Evolutionary conservation across 2,797 vertebrate species (phyloP), one percentile per base, ranked within the genome.

Genomic region (Sparus aurata): DNA sequence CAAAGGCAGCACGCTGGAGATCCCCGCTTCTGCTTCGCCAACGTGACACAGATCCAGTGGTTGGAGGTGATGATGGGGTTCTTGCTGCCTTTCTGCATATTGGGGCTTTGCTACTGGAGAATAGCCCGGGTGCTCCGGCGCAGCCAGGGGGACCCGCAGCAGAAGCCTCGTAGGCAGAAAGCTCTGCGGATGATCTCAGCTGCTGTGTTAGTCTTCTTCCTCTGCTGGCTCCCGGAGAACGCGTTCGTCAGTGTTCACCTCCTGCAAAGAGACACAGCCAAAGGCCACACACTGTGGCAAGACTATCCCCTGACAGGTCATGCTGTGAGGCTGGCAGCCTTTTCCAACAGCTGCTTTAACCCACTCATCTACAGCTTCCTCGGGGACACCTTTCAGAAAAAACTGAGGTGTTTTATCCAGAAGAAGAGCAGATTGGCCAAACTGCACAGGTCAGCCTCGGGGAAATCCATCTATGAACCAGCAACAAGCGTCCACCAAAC

Each of bases 341-440:
- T 98, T 83, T 97, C 97, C 17, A 98, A 99, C 63, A 98, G 97
- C 94, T 98, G 97, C 77, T 90, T 98, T 63, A 98, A 98, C 90
- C 97, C 97, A 0, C 95, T 98, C 27, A 95, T 99, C 89, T 98
- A 99, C 84, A 96, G 97, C 84, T 97, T 98, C 84, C 94, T 98
- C 0, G 97, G 97, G 16, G 96, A 97, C 90, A 97, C 96, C 13
- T 99, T 98, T 88, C 91, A 94, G 82, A 94, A 94, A 79, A 98
- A 98, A 87, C 90, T 98, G 69, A 91, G 94, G 43, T 82, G 96
- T 64, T 97, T 97, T 6, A 83, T 98, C 0, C 93, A 95, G 25
- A 93, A 95, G 85, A 97, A 94, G 79, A 94, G 91, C 20, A 93
- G 78, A 59, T 86, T 96, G 86, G 90, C 93, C 0, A 92, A 94